phyloP scores from a whole-genome alignment of 2,888 invertebrate species.

The Agrochola circellaris region DNA sequence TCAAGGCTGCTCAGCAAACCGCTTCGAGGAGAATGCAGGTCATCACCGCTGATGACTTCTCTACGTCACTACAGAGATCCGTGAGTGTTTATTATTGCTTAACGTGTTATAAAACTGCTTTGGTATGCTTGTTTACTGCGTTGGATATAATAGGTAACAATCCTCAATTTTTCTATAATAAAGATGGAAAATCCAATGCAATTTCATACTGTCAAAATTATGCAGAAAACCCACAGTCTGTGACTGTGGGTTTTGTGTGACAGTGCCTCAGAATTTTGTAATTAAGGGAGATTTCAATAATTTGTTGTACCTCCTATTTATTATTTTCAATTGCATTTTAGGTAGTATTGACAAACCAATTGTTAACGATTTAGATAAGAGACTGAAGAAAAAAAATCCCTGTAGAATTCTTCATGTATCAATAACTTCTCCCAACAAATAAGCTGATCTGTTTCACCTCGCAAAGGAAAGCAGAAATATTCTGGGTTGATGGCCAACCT shows the following conservation, averaged over 20 bases:
- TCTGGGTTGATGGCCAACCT: background rate
- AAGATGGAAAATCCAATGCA: background rate
- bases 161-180: no score
- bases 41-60: slow-evolving; percentile 90
- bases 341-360: background rate
- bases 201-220: background rate
- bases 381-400: background rate
- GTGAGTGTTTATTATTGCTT: slow-evolving; percentile 75
- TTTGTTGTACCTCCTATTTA: background rate
- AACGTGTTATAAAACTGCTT: background rate
- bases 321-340: background rate
- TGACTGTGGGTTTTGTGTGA: no score
- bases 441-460: background rate
- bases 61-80: slow-evolving; percentile 88
- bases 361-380: background rate
- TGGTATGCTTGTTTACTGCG: background rate
- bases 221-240: background rate
- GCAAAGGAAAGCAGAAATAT: background rate
- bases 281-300: background rate
- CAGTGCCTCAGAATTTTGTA: background rate
- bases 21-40: slow-evolving; percentile 90
- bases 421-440: background rate
- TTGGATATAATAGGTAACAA: background rate
- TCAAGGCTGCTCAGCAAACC: slow-evolving; percentile 96
- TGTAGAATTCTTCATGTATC: background rate